These are phyloP conservation scores for Hedya salicella DNA, from an alignment of 2,888 invertebrate genomes.

Conservation along the genomic window DNA sequence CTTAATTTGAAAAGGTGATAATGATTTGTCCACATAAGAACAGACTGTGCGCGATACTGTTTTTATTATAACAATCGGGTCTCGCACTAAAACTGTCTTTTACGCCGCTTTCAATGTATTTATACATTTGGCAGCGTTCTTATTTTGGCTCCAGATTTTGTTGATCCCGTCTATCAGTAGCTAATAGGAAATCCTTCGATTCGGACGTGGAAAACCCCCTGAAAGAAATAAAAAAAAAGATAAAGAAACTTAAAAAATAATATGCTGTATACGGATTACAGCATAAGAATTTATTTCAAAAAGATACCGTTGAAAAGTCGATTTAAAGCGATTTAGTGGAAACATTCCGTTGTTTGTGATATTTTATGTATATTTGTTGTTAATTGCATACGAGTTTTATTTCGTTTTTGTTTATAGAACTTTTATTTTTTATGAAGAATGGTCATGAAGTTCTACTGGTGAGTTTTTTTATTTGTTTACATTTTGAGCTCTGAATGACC, in stretches of 20 bases:
- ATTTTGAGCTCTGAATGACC: too few species aligned
- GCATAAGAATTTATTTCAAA: conserved; percentile 63
- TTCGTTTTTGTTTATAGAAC: conserved; percentile 51
- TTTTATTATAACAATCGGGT: conserved; percentile 33
- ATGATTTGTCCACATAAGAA: background rate
- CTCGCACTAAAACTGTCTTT: conserved; percentile 40
- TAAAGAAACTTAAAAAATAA: conserved; percentile 52
- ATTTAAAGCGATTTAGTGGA: conserved; percentile 51
- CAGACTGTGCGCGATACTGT: conserved; percentile 3
- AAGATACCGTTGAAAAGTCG: conserved; percentile 67
- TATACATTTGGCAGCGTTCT: conserved; percentile 66
- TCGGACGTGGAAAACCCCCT: conserved; percentile 51
- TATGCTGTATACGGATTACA: conserved; percentile 75
- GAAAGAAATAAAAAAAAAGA: conserved; percentile 46
- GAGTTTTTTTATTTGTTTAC: conserved; percentile 50
- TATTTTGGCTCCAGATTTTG: conserved; percentile 54
- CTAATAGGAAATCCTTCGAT: conserved; percentile 48
- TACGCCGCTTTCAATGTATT: conserved; percentile 58
- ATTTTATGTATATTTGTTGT: conserved; percentile 52
- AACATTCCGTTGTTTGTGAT: conserved; percentile 72
- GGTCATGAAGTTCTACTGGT: conserved; percentile 71
- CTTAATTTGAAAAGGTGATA: too few species aligned
- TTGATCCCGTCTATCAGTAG: conserved; percentile 62
- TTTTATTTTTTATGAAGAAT: conserved; percentile 57
- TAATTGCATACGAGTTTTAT: conserved; percentile 52